Evolutionary conservation across 2,797 vertebrate species (phyloP).

Genomic region (Rhadinocentrus ornatus): DNA sequence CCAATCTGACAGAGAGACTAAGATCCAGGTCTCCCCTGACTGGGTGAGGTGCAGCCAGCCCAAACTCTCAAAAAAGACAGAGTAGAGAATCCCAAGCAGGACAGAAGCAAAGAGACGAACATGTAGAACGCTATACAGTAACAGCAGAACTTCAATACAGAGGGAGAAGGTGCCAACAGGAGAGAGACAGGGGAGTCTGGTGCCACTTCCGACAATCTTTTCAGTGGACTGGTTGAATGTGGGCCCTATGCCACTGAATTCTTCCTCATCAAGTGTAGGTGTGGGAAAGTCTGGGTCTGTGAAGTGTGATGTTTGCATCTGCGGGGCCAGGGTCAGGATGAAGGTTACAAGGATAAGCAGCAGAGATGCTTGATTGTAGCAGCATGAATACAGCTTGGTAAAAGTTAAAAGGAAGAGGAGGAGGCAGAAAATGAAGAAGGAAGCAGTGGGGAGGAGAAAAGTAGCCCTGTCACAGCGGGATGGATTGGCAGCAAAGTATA

Average conservation of each 20-base stretch:
- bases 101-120: conserved; percentile 93
- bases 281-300: conserved; percentile 54
- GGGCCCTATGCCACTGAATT: conserved; percentile 70
- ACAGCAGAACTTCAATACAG: conserved; percentile 93
- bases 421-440: conserved; percentile 89
- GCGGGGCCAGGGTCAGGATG: conserved; percentile 89
- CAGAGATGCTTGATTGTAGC: conserved; percentile 89
- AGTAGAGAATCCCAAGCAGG: conserved; percentile 91
- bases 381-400: conserved; percentile 87
- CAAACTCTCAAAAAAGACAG: conserved; percentile 91
- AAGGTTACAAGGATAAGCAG: conserved; percentile 89
- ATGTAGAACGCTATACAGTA: conserved; percentile 96
- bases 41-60: conserved; percentile 86
- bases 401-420: conserved; percentile 93
- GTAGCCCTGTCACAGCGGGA: conserved; percentile 82
- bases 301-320: conserved; percentile 86
- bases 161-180: conserved; percentile 96
- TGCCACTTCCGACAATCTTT: conserved; percentile 32
- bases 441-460: conserved; percentile 87
- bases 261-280: conserved; percentile 65
- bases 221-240: conserved; percentile 73
- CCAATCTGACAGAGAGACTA: conserved; percentile 73
- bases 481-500: conserved; percentile 88
- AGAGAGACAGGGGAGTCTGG: conserved; percentile 85
- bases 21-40: conserved; percentile 38